Evolutionary conservation across 2,797 vertebrate species (phyloP), one percentile per base, ranked within the genome.

Genomic region (Echeneis naucrates): DNA sequence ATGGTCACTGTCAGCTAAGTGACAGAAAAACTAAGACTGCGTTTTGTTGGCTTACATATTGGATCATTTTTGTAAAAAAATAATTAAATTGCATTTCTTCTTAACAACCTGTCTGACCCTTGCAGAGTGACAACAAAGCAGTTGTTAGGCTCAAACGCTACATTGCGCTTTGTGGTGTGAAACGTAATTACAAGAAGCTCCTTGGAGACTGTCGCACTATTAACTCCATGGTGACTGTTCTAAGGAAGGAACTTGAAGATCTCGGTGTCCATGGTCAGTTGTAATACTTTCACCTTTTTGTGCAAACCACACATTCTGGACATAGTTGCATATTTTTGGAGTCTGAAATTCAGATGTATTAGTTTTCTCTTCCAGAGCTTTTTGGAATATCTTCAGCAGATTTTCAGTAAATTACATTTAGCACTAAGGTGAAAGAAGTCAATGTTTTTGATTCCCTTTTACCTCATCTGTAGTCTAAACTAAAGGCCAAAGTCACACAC

Each of bases 121-220:
- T 45, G 45, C 74, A 89, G 88, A 86, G 84, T 3, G 85, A 93
- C 0, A 30, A 95, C 61, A 95, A 92, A 27, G 64, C 94, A 0
- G 82, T 98, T 8, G 56, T 68, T 1, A 92, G 94, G 47, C 92
- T 98, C 24, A 98, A 97, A 80, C 95, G 92, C 24, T 96, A 95
- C 82, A 96, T 98, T 19, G 2, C 91, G 37, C 92, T 96, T 42
- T 97, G 96, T 68, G 96, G 97, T 0, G 94, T 88, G 61, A 83
- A 86, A 52, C 89, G 81, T 16, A 96, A 96, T 80, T 98, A 96
- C 83, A 97, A 96, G 86, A 96, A 96, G 78, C 91, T 97, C 30
- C 83, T 97, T 0, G 91, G 88, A 0, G 81, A 77, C 67, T 96
- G 95, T 48, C 66, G 37, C 23, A 94, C 95, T 0, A 74, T 90